Evolutionary conservation across 2,797 vertebrate genomes (phyloP).

Genomic region (Florisuga fusca): DNA sequence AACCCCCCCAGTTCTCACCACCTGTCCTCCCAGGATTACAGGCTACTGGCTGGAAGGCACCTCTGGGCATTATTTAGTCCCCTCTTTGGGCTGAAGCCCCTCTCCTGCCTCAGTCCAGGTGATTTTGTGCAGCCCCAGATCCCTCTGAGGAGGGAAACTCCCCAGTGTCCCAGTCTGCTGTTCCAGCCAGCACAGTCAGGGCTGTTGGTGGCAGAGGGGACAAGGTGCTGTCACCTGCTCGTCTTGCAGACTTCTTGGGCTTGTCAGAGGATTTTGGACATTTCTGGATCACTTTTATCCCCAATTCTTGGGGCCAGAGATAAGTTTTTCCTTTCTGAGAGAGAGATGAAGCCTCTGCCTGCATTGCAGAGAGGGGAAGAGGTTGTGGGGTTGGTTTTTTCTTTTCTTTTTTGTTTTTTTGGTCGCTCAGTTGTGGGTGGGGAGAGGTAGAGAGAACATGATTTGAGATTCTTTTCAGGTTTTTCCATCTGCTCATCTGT

Average conservation of each 20-base stretch:
- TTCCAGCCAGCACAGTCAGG: neutral
- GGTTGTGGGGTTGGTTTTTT: neutral
- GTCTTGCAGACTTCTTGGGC: neutral
- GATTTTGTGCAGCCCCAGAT: neutral
- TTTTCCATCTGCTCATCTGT: neutral
- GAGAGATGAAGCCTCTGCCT: neutral
- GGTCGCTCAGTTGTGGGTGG: neutral
- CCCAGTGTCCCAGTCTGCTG: neutral
- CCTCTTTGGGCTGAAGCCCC: neutral
- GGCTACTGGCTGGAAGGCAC: neutral
- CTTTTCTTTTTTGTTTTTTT: too few species aligned
- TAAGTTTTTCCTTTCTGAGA: neutral
- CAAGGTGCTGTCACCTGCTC: rapidly evolving
- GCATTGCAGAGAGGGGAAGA: neutral
- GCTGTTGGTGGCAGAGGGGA: too few species aligned
- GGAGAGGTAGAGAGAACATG: neutral
- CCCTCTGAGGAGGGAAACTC: neutral
- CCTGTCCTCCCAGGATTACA: too few species aligned
- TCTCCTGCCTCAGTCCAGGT: rapidly evolving
- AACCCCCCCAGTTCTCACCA: too few species aligned
- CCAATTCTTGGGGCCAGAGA: neutral
- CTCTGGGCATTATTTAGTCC: too few species aligned
- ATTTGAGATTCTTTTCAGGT: neutral
- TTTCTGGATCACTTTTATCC: neutral
- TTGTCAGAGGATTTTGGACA: neutral